phyloP scores from a whole-genome alignment of 2,888 invertebrate species.

The Dexiosoma caninum region DNA sequence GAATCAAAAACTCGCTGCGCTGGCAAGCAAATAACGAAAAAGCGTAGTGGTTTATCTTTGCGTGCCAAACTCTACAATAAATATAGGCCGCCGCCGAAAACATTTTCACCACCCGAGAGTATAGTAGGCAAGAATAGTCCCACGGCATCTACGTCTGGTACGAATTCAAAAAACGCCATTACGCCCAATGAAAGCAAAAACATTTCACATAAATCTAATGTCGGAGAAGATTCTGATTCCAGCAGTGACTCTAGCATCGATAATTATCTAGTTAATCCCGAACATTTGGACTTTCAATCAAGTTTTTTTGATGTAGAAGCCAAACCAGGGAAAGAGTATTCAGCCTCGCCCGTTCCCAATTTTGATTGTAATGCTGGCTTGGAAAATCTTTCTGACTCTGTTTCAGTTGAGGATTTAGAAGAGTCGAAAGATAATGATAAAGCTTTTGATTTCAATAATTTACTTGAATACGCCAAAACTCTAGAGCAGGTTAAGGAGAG shows the following conservation, averaged over 20 bases:
- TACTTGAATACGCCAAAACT: conserved; percentile 81
- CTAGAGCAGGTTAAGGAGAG: conserved; percentile 81
- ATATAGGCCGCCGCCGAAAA: conserved; percentile 74
- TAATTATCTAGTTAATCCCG: conserved; percentile 79
- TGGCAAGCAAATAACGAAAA: conserved; percentile 68
- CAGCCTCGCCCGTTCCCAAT: conserved; percentile 68
- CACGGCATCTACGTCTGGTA: conserved; percentile 69
- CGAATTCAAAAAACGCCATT: conserved; percentile 73
- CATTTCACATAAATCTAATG: conserved; percentile 52
- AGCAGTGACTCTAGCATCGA: conserved; percentile 78
- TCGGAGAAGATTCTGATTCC: conserved; percentile 64
- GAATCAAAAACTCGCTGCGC: conserved; percentile 61
- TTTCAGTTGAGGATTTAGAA: conserved; percentile 72
- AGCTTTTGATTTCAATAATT: conserved; percentile 77
- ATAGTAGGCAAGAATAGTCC: conserved; percentile 69
- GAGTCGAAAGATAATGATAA: conserved; percentile 67
- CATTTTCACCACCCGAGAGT: conserved; percentile 67
- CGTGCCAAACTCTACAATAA: conserved; percentile 74
- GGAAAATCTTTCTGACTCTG: conserved; percentile 72
- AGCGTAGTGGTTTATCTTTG: conserved; percentile 70
- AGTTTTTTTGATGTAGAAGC: conserved; percentile 78
- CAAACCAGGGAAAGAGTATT: conserved; percentile 36
- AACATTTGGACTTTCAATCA: conserved; percentile 80
- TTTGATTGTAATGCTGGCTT: conserved; percentile 77
- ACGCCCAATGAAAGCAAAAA: conserved; percentile 72